Percentiles rank a stretch among this genome's conserved stretches.
Evolutionary conservation across 2,797 vertebrate species (phyloP).

Genomic region (Ctenosaura bakeri): DNA sequence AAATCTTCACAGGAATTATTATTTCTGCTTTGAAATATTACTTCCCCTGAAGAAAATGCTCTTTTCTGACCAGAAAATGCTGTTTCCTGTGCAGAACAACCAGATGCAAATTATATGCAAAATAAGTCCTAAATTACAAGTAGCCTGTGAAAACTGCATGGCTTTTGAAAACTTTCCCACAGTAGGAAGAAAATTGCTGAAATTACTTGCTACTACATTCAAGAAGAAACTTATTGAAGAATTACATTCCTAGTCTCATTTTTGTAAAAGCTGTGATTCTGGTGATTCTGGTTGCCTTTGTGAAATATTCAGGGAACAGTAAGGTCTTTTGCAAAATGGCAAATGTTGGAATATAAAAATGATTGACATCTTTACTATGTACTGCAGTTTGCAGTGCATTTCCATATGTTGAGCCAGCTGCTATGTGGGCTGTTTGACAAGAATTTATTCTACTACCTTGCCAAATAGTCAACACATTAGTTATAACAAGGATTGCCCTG

Average conservation of each 20-base stretch:
- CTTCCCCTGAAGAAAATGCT: too few relatives aligned
- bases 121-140: too few relatives aligned
- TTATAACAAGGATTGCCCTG: not conserved
- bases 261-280: not conserved
- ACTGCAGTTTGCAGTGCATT: not conserved
- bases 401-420: not conserved
- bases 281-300: not conserved
- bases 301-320: not conserved
- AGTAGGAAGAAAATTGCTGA: too few relatives aligned
- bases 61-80: too few relatives aligned
- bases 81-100: too few relatives aligned
- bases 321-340: not conserved
- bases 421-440: not conserved
- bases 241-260: not conserved
- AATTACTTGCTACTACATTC: too few relatives aligned
- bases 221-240: too few relatives aligned
- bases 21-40: too few relatives aligned
- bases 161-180: too few relatives aligned
- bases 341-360: conserved; percentile 16
- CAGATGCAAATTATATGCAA: too few relatives aligned
- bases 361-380: not conserved
- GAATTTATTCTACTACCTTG: not conserved
- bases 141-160: too few relatives aligned
- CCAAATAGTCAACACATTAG: not conserved
- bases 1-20: too few relatives aligned